These are phyloP conservation scores for Seladonia tumulorum DNA, from an alignment of 2,888 invertebrate species.

Conservation along the genomic window DNA sequence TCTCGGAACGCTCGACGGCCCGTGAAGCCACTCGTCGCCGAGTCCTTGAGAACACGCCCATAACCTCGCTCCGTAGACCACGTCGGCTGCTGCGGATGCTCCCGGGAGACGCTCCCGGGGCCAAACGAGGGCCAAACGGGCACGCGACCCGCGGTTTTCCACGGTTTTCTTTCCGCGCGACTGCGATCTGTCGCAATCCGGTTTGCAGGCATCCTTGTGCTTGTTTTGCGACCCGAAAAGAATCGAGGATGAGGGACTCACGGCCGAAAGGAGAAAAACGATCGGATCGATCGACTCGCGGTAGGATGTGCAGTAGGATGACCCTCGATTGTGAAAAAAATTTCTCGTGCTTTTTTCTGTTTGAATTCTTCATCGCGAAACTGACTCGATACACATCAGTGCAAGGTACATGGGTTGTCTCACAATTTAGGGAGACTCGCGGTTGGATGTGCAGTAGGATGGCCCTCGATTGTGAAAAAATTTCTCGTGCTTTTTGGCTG, in stretches of 20 bases:
- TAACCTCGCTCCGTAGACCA: background rate
- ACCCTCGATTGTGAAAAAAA: too few relatives aligned
- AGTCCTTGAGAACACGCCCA: constrained; percentile 55
- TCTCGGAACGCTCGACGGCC: constrained; percentile 64
- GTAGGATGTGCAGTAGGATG: too few relatives aligned
- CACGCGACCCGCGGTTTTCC: constrained; percentile 7
- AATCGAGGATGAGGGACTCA: background rate
- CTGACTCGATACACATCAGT: too few relatives aligned
- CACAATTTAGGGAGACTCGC: too few relatives aligned
- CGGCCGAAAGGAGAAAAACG: background rate
- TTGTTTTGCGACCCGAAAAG: constrained; percentile 1
- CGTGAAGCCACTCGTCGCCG: constrained; percentile 62
- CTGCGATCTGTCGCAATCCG: constrained; percentile 10
- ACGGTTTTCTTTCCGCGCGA: background rate
- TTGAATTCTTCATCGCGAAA: too few relatives aligned
- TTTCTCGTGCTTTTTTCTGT: too few relatives aligned
- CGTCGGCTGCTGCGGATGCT: constrained; percentile 11
- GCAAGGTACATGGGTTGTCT: too few relatives aligned
- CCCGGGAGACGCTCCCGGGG: background rate
- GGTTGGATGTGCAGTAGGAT: too few relatives aligned
- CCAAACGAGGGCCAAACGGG: background rate
- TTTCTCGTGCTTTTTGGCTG: too few relatives aligned
- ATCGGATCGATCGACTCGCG: constrained; percentile 13
- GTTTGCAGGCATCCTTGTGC: constrained; percentile 15
- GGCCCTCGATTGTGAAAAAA: too few relatives aligned